These are phyloP conservation scores for Choristoneura fumiferana DNA, from an alignment of 1,140 invertebrate genomes.

Conservation along the genomic window DNA sequence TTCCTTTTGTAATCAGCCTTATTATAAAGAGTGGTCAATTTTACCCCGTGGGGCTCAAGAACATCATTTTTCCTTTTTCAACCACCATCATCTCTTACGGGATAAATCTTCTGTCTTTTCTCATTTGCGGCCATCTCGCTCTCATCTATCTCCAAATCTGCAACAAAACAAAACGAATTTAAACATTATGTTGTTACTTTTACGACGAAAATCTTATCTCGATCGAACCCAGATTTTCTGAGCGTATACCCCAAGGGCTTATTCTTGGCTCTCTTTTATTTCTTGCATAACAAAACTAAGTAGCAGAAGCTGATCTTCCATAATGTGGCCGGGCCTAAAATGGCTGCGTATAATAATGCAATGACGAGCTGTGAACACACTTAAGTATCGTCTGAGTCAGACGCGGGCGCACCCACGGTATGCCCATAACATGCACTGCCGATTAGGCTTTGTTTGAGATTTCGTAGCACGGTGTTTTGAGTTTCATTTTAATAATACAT, in stretches of 20 bases:
- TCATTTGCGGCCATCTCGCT: background rate
- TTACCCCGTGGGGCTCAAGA: background rate
- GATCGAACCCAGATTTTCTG: no score
- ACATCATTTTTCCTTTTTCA: background rate
- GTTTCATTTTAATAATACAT: no score
- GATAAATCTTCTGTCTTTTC: background rate
- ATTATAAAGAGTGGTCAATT: background rate
- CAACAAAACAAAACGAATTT: conserved; percentile 1
- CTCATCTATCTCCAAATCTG: background rate
- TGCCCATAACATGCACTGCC: conserved; percentile 1
- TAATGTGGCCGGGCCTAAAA: background rate
- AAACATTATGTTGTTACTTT: background rate
- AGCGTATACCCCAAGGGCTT: no score
- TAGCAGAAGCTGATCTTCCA: no score
- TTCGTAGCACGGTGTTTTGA: no score
- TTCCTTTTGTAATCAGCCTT: background rate
- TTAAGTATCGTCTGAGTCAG: background rate
- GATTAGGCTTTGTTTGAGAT: background rate
- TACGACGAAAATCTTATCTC: no score
- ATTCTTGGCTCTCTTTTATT: no score
- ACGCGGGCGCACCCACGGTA: conserved; percentile 5
- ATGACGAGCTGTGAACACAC: background rate
- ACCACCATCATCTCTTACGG: background rate
- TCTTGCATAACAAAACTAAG: no score
- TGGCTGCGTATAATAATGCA: background rate